Conservation (phyloP, 2,888 invertebrate genomes). For the Steinernema carpocapsae region DNA sequence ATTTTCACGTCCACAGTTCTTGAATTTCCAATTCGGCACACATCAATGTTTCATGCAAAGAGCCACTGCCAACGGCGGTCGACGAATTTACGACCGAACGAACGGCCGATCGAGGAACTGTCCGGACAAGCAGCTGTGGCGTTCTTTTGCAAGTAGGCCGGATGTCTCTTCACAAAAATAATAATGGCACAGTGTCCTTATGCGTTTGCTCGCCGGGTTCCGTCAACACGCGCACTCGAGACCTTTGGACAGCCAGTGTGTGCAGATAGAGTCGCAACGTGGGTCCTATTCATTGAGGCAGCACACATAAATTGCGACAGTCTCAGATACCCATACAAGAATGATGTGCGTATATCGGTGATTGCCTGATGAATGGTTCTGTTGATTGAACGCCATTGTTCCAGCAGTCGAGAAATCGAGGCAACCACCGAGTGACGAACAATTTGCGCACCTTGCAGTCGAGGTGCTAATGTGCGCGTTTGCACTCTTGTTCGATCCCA, state of each 20-base stretch:
- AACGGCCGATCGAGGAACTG: neutral
- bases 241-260: conserved; percentile 20
- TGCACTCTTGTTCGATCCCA: neutral
- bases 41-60: too few species aligned
- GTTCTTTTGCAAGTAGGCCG: neutral
- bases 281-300: conserved; percentile 16
- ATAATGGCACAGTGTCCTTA: conserved; percentile 21
- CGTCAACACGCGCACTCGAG: neutral
- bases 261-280: neutral
- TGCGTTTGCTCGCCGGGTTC: neutral
- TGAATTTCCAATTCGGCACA: too few species aligned
- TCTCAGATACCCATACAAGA: conserved; percentile 28
- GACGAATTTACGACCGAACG: too few species aligned
- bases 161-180: conserved; percentile 12
- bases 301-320: conserved; percentile 34
- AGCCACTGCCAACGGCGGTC: too few species aligned
- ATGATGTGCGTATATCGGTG: conserved; percentile 25
- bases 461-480: conserved; percentile 33
- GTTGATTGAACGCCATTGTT: conserved; percentile 35
- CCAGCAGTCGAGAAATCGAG: conserved; percentile 24
- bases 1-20: too few species aligned
- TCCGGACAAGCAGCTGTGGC: conserved; percentile 2
- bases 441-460: neutral
- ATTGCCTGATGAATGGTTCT: conserved; percentile 32
- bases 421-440: conserved; percentile 18